phyloP scores from a whole-genome alignment of 2,888 invertebrate genomes.

The Tubulanus polymorphus region DNA sequence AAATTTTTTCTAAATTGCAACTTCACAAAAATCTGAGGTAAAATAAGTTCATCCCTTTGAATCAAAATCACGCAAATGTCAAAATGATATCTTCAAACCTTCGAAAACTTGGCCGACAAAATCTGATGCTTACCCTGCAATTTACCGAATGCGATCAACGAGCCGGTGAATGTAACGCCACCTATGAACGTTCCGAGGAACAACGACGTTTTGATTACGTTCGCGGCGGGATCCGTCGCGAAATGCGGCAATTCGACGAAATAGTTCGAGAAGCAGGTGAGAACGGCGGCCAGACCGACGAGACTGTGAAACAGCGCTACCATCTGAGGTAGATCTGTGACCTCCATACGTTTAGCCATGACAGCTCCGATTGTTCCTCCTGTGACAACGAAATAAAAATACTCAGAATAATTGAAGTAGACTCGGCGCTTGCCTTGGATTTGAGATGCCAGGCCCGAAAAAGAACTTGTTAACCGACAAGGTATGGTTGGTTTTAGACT shows the following conservation, averaged over 20 bases:
- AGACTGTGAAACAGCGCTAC: conserved; percentile 82
- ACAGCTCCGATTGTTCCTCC: conserved; percentile 71
- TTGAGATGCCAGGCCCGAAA: neutral
- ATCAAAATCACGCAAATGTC: too few relatives aligned
- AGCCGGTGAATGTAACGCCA: conserved; percentile 85
- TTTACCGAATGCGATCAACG: conserved; percentile 84
- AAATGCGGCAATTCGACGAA: conserved; percentile 79
- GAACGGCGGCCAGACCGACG: conserved; percentile 81
- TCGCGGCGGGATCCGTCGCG: conserved; percentile 68
- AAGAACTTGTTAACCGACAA: too few relatives aligned
- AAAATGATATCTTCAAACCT: too few relatives aligned
- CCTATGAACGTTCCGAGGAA: conserved; percentile 87
- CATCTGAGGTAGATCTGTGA: conserved; percentile 75
- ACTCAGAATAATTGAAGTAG: neutral
- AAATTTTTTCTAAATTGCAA: too few relatives aligned
- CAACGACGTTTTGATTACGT: conserved; percentile 76
- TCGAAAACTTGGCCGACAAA: neutral
- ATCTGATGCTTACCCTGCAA: conserved; percentile 61
- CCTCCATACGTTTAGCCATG: conserved; percentile 76
- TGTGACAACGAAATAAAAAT: conserved; percentile 18
- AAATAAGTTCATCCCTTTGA: too few relatives aligned
- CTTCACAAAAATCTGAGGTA: too few relatives aligned
- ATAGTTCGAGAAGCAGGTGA: conserved; percentile 80
- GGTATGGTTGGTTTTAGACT: too few relatives aligned
- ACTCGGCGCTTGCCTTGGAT: neutral